Base-by-base conservation (phyloP, 2,888 invertebrate species). In the Nipponacmea schrenckii region DNA sequence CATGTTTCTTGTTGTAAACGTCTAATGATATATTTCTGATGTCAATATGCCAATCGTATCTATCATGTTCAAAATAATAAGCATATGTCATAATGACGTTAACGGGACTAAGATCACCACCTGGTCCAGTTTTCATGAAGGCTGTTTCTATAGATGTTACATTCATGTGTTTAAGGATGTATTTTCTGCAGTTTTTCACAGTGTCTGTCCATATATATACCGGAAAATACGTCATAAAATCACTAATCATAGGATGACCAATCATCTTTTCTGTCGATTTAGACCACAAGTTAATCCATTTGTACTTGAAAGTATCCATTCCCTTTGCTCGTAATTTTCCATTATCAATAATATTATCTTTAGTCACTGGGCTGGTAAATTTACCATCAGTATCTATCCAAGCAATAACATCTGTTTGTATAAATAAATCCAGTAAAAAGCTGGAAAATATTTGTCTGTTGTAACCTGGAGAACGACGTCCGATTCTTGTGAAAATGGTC, bases 11-110 rank as follows among this genome's bases (percentile, higher is more conserved):
- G 56, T 56, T 56, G 56, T 56, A 56, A 10, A 12, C 24, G 10
- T 56, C 56, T 24, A 56, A 56, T 12, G 20, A 20, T 24, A 15
- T 4, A 15, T 15, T 56, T 24, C 56, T 14, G 12, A 56, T 12
- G 56, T 56, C 56, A 56, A 56, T 7, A 56, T 56, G 56, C 56
- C 56, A 56, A 56, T 56, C 56, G 24, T 56, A 56, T 24, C 24
- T 56, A 20, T 56, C 56, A 24, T 56, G 20, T 56, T 56, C 56
- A 20, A 56, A 56, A 24, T 56, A 56, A 20, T 24, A 56, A 24
- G 56, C 56, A 24, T 56, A 56, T 24, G 56, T 56, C 56, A 56
- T 56, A 12, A 56, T 56, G 10, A 56, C 24, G 14, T 56, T 56
- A 10, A 56, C 56, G 0, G 56, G 56, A 14, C 56, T 56, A 10